Evolutionary conservation across 2,888 invertebrate genomes (phyloP).

Genomic region (Eilema griseolum): DNA sequence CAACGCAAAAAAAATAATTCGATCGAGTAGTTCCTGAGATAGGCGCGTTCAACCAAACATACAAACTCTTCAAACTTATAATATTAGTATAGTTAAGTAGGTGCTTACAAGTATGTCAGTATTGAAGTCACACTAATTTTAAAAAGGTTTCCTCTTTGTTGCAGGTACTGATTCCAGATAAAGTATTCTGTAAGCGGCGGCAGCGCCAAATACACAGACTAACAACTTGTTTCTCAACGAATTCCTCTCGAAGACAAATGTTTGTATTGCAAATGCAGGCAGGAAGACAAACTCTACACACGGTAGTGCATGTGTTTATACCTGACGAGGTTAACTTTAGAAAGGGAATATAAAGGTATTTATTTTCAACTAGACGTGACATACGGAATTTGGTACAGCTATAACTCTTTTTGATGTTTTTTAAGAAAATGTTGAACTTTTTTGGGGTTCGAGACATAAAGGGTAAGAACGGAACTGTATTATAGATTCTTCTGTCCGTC

Average conservation of each 20-base stretch:
- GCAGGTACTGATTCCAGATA: constrained; percentile 18
- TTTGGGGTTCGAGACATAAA: too few relatives aligned
- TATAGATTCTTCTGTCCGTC: too few relatives aligned
- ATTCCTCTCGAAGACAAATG: background rate
- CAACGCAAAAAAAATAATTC: too few relatives aligned
- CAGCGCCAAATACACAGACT: background rate
- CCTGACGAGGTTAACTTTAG: background rate
- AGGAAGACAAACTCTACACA: background rate
- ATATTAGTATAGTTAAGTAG: background rate
- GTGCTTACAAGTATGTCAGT: background rate
- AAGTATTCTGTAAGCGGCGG: background rate
- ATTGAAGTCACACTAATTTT: constrained; percentile 26
- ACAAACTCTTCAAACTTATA: too few relatives aligned
- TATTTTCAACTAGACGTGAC: background rate
- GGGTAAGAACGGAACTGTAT: too few relatives aligned
- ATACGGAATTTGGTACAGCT: background rate
- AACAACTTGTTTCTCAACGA: constrained; percentile 4
- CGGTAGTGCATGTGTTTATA: background rate
- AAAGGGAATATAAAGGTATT: background rate
- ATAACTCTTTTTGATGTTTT: too few relatives aligned
- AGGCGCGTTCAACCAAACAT: too few relatives aligned
- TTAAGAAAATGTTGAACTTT: too few relatives aligned
- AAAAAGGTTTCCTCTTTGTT: constrained; percentile 26
- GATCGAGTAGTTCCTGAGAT: too few relatives aligned
- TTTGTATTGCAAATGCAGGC: constrained; percentile 6